Evolutionary conservation across 2,797 vertebrate species (phyloP).

Genomic region (Gymnoscopelus braueri): DNA sequence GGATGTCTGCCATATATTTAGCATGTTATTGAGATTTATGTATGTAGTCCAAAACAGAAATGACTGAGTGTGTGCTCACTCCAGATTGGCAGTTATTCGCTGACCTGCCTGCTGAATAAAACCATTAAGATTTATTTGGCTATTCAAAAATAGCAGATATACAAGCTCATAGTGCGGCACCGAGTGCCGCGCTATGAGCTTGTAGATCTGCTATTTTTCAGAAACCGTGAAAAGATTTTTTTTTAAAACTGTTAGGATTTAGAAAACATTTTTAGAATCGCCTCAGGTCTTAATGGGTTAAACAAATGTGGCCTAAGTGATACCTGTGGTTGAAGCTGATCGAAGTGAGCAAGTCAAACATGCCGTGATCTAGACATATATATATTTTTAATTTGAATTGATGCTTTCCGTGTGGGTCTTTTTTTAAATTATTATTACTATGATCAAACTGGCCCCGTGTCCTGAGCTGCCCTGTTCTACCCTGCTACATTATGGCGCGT

Average conservation of each 20-base stretch:
- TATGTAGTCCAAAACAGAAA: slow-evolving; percentile 38
- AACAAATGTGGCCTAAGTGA: slow-evolving; percentile 49
- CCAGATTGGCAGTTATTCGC: slow-evolving; percentile 33
- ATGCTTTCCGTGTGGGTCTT: slow-evolving; percentile 16
- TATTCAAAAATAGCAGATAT: no score
- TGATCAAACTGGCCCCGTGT: slow-evolving; percentile 1
- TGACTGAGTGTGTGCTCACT: slow-evolving; percentile 28
- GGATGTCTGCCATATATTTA: slow-evolving; percentile 29
- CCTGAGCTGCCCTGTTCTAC: slow-evolving; percentile 3
- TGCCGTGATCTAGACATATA: slow-evolving; percentile 49
- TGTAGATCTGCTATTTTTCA: no score
- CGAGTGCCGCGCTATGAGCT: no score
- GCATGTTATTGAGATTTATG: slow-evolving; percentile 40
- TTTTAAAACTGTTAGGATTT: no score
- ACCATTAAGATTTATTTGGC: no score
- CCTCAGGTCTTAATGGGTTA: no score
- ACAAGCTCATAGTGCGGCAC: no score
- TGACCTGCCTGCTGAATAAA: slow-evolving; percentile 45
- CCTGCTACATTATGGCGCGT: slow-evolving; percentile 21
- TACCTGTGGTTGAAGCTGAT: slow-evolving; percentile 23
- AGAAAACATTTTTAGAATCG: no score
- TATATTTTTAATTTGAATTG: slow-evolving; percentile 22
- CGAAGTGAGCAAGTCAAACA: slow-evolving; percentile 8
- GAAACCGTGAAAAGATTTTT: no score
- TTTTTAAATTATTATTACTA: slow-evolving; percentile 6